phyloP scores from a whole-genome alignment of 2,888 invertebrate species.

The Ophonus ardosiacus region DNA sequence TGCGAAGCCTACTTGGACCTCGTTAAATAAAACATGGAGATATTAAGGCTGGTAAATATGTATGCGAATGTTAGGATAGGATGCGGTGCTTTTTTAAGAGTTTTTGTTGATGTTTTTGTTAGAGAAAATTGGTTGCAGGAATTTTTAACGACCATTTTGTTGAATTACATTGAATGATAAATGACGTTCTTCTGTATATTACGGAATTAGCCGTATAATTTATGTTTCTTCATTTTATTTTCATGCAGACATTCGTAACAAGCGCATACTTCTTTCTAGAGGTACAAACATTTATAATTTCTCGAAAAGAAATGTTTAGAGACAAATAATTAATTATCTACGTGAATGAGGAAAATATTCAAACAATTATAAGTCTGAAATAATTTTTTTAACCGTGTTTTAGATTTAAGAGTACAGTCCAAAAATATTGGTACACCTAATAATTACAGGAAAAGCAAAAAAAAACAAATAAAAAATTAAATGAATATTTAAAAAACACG shows the following conservation, averaged over 20 bases:
- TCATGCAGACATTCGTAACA: background rate
- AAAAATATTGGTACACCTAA: no score
- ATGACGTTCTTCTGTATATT: conserved; percentile 2
- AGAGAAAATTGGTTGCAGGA: conserved; percentile 14
- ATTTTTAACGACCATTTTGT: conserved; percentile 29
- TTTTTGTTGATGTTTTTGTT: conserved; percentile 46
- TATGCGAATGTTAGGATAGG: conserved; percentile 41
- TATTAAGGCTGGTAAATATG: conserved; percentile 51
- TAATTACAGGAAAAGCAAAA: no score
- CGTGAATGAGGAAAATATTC: no score
- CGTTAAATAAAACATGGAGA: conserved; percentile 51
- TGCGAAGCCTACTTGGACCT: conserved; percentile 26
- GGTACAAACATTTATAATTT: no score
- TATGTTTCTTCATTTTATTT: background rate
- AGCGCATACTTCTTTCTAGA: no score
- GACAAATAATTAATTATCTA: no score
- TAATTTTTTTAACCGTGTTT: no score
- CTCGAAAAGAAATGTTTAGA: no score
- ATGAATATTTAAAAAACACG: no score
- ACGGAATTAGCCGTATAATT: background rate
- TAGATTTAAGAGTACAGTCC: no score
- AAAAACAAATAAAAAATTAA: no score
- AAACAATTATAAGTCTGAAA: no score
- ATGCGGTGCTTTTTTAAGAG: conserved; percentile 15
- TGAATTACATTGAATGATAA: conserved; percentile 21